Percentiles rank a stretch among this genome's conserved stretches.
Conservation (phyloP, 2,888 invertebrate genomes). For the Onchidella celtica region DNA sequence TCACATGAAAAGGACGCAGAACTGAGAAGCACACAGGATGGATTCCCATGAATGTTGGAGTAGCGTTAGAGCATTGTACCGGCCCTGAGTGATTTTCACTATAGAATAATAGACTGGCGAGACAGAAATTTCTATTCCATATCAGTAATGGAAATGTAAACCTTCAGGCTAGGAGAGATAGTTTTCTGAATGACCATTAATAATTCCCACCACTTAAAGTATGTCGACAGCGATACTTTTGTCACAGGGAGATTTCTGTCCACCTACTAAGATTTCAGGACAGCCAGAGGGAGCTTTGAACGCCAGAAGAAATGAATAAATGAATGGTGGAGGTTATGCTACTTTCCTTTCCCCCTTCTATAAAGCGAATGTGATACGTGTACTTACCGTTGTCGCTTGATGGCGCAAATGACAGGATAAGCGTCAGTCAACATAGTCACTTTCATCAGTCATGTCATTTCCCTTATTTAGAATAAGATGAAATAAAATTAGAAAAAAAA, state of each 20-base stretch:
- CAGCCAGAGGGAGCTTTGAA: too few relatives aligned
- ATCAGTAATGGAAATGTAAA: not conserved
- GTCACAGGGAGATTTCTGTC: too few relatives aligned
- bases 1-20: not conserved
- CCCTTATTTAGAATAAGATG: too few relatives aligned
- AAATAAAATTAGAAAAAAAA: too few relatives aligned
- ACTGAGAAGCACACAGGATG: not conserved
- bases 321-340: too few relatives aligned
- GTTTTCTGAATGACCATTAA: constrained; percentile 13
- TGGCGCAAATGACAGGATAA: not conserved
- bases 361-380: too few relatives aligned
- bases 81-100: not conserved
- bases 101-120: constrained; percentile 4
- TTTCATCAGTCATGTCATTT: too few relatives aligned
- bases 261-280: too few relatives aligned
- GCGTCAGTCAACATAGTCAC: not conserved
- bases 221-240: too few relatives aligned
- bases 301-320: too few relatives aligned
- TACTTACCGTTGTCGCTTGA: not conserved
- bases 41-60: not conserved
- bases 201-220: not conserved
- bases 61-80: not conserved
- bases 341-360: too few relatives aligned
- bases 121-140: not conserved
- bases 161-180: not conserved